phyloP scores from a whole-genome alignment of 2,113 vertebrate species.

The Clarias batrachus region DNA sequence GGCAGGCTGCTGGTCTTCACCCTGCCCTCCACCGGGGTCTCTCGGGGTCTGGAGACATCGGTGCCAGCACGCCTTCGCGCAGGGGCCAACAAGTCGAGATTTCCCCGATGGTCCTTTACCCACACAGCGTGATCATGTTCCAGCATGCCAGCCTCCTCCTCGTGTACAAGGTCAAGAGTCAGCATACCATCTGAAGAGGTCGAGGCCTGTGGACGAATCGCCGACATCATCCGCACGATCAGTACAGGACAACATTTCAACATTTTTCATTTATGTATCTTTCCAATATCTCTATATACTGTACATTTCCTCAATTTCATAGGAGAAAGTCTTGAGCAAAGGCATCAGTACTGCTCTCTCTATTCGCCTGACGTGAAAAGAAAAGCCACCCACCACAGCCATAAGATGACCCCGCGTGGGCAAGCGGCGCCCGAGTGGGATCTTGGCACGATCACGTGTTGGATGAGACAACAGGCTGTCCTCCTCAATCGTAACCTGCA shows the following conservation, averaged over 20 bases:
- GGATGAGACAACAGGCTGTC: conserved; percentile 84
- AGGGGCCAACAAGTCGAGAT: conserved; percentile 72
- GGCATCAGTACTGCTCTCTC: neutral
- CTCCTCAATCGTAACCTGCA: conserved; percentile 87
- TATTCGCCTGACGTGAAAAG: neutral
- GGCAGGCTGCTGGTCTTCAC: conserved; percentile 75
- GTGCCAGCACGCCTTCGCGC: conserved; percentile 77
- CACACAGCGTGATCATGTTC: conserved; percentile 73
- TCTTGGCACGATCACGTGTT: conserved; percentile 87
- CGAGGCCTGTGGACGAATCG: conserved; percentile 75
- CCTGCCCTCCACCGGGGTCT: conserved; percentile 56
- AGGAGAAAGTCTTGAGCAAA: neutral
- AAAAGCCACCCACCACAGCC: conserved; percentile 80
- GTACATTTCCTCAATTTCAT: neutral
- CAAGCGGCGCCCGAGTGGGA: conserved; percentile 87
- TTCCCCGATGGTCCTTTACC: conserved; percentile 76
- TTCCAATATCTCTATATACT: neutral
- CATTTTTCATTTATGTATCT: neutral
- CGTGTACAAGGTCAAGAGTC: conserved; percentile 91
- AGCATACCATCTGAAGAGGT: conserved; percentile 89
- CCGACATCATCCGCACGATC: neutral
- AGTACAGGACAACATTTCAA: neutral
- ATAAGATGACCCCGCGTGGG: conserved; percentile 89
- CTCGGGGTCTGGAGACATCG: conserved; percentile 66
- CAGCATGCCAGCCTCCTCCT: conserved; percentile 79